Percentiles rank a stretch among this genome's conserved stretches.
phyloP scores from a whole-genome alignment of 2,888 invertebrate genomes.

The Lamellibrachia columna region DNA sequence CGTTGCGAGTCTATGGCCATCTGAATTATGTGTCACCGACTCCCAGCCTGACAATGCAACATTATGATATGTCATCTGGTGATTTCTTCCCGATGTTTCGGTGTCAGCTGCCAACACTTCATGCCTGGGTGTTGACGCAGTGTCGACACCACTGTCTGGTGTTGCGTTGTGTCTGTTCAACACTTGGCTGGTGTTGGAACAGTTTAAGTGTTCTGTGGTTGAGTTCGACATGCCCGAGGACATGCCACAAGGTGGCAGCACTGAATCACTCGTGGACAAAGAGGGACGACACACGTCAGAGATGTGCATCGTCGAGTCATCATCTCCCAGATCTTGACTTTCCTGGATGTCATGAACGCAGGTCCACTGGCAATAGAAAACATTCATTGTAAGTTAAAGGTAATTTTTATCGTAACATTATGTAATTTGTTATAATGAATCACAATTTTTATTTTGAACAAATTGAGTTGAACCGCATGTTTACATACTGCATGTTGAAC shows the following conservation, averaged over 20 bases:
- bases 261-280: background rate
- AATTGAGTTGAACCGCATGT: too few species aligned
- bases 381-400: conserved; percentile 21
- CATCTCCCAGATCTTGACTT: conserved; percentile 17
- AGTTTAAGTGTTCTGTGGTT: background rate
- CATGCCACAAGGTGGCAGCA: background rate
- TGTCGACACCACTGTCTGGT: background rate
- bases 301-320: background rate
- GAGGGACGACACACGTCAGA: conserved; percentile 14
- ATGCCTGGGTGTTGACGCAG: background rate
- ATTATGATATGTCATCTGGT: background rate
- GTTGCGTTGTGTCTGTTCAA: background rate
- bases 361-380: conserved; percentile 78
- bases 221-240: background rate
- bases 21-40: background rate
- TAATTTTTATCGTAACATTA: background rate
- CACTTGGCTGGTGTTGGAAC: background rate
- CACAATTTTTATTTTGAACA: too few species aligned
- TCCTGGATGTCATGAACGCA: conserved; percentile 91
- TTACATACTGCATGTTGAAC: too few species aligned
- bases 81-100: background rate
- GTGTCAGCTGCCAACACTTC: background rate
- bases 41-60: background rate
- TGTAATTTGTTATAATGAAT: too few species aligned
- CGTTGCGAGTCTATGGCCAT: background rate